These are phyloP conservation scores for Ictidomys tridecemlineatus DNA, from an alignment of 2,113 vertebrate species.

Conservation along the genomic window DNA sequence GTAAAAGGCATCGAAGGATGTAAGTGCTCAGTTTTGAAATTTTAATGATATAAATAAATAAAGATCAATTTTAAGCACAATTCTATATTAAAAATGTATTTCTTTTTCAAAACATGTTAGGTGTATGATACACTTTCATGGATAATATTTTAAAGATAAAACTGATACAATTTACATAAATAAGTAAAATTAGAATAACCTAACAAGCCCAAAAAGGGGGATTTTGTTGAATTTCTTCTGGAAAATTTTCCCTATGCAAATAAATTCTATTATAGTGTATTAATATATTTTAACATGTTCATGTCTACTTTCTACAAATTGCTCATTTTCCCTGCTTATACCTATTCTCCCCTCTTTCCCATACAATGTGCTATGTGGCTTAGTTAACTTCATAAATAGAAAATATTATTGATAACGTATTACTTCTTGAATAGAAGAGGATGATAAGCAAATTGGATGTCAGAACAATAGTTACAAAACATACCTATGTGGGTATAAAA, in stretches of 20 bases:
- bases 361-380: neutral
- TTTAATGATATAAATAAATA: neutral
- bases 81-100: neutral
- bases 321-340: neutral
- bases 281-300: neutral
- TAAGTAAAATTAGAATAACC: neutral
- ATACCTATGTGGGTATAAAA: neutral
- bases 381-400: neutral
- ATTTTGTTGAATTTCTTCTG: neutral
- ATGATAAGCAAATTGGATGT: neutral
- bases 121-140: neutral
- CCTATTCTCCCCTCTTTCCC: neutral
- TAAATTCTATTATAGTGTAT: neutral
- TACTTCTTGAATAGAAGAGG: neutral
- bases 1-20: neutral
- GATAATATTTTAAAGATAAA: neutral
- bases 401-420: neutral
- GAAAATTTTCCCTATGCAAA: neutral
- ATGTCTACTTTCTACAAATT: neutral
- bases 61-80: neutral
- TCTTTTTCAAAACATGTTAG: neutral
- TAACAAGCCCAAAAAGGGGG: neutral
- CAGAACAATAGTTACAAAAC: neutral
- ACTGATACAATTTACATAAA: neutral
- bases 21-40: neutral